A percentile compares a stretch with the other conserved stretches of the same genome.
These are phyloP conservation scores for Thunnus albacares DNA, from an alignment of 2,797 vertebrate genomes.

Conservation along the genomic window DNA sequence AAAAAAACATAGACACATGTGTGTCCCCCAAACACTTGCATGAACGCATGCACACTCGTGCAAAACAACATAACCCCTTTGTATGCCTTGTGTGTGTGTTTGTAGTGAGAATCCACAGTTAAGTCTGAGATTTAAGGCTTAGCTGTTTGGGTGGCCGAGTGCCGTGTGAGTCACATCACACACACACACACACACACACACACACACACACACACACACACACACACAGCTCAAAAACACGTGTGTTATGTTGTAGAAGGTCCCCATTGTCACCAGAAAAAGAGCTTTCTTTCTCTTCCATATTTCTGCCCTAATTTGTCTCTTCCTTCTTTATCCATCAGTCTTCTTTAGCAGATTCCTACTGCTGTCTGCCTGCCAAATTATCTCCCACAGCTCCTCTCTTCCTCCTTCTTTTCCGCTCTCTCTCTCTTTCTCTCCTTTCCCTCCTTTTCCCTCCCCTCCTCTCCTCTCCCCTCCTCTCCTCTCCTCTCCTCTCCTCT, in stretches of 20 bases:
- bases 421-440: slow-evolving; percentile 2
- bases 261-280: slow-evolving; percentile 32
- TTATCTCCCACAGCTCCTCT: slow-evolving; percentile 51
- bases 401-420: slow-evolving; percentile 31
- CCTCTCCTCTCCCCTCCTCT: neutral
- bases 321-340: slow-evolving; percentile 35
- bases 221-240: neutral
- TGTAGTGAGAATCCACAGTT: slow-evolving; percentile 30
- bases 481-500: slow-evolving; percentile 5
- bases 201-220: neutral
- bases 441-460: slow-evolving; percentile 14
- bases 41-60: slow-evolving; percentile 25
- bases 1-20: slow-evolving; percentile 26
- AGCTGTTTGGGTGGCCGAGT: slow-evolving; percentile 43
- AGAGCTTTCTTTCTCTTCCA: slow-evolving; percentile 35
- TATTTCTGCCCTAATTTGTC: slow-evolving; percentile 49
- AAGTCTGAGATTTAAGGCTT: slow-evolving; percentile 39
- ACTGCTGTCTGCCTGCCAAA: slow-evolving; percentile 41
- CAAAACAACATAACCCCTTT: slow-evolving; percentile 16
- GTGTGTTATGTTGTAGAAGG: slow-evolving; percentile 18
- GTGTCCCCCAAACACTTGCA: slow-evolving; percentile 29
- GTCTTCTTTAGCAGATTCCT: slow-evolving; percentile 29
- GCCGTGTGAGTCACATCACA: slow-evolving; percentile 24
- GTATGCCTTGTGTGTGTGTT: slow-evolving; percentile 21
- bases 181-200: neutral